phyloP scores from a whole-genome alignment of 2,888 invertebrate genomes.

The Tetragnatha montana region DNA sequence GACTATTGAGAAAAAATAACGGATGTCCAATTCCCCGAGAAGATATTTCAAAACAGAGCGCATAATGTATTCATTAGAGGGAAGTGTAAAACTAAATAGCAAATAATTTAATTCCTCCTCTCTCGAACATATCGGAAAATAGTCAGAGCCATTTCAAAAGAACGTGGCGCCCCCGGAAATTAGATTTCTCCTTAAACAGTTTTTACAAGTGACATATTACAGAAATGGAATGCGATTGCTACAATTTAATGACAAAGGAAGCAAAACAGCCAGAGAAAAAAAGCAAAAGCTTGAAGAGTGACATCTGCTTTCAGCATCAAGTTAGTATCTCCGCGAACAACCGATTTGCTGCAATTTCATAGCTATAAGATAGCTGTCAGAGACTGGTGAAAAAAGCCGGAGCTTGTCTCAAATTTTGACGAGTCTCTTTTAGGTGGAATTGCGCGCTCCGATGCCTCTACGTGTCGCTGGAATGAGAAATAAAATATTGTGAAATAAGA shows the following conservation, averaged over 20 bases:
- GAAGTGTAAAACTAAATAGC: neutral
- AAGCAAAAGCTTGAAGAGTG: slow-evolving; percentile 29
- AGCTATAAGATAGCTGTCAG: slow-evolving; percentile 56
- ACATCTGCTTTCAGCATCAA: slow-evolving; percentile 68
- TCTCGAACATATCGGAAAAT: neutral
- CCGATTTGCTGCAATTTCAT: slow-evolving; percentile 68
- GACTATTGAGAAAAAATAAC: neutral
- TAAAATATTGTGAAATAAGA: slow-evolving; percentile 53
- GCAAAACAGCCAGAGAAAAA: slow-evolving; percentile 14
- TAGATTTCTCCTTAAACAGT: slow-evolving; percentile 41
- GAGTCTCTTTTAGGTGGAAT: slow-evolving; percentile 52
- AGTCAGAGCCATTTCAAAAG: neutral
- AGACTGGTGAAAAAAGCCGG: slow-evolving; percentile 10
- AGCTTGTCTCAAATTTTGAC: slow-evolving; percentile 63
- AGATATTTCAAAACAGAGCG: neutral
- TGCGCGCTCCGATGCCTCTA: slow-evolving; percentile 50
- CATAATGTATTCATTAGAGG: neutral
- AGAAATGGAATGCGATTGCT: neutral
- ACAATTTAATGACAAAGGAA: slow-evolving; percentile 54
- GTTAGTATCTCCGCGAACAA: slow-evolving; percentile 62
- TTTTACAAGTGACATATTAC: slow-evolving; percentile 15
- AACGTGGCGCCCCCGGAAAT: slow-evolving; percentile 8
- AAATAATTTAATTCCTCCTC: neutral
- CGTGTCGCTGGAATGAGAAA: slow-evolving; percentile 56
- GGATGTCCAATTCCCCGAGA: neutral